Conservation (phyloP, 2,113 vertebrate genomes). For the Pogona vitticeps region DNA sequence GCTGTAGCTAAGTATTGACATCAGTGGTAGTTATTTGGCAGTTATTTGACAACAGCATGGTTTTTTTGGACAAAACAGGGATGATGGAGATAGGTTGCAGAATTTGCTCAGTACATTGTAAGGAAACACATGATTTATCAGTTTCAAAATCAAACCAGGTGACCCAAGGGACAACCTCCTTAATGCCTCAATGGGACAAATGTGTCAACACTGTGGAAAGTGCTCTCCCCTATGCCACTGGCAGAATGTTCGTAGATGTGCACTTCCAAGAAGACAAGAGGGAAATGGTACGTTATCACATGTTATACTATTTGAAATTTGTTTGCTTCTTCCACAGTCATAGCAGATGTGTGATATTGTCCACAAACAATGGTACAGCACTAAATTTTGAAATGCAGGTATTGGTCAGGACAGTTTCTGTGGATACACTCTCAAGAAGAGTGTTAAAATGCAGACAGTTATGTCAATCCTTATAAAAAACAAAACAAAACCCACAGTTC, state of each 20-base stretch:
- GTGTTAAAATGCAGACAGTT: neutral
- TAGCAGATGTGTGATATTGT: neutral
- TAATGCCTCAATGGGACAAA: constrained; percentile 94
- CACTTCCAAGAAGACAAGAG: constrained; percentile 98
- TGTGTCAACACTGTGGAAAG: constrained; percentile 94
- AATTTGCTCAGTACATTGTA: neutral
- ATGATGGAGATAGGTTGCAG: neutral
- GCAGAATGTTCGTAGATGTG: constrained; percentile 91
- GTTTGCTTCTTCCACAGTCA: neutral
- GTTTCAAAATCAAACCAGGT: constrained; percentile 77
- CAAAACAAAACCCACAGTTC: neutral
- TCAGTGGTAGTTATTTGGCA: neutral
- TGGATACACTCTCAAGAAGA: neutral
- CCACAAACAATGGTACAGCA: neutral
- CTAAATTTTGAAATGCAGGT: neutral
- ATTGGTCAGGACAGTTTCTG: neutral
- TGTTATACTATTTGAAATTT: neutral
- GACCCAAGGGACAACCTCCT: constrained; percentile 89
- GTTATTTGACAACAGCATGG: too few relatives aligned
- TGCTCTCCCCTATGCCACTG: constrained; percentile 86
- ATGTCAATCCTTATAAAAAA: too few relatives aligned
- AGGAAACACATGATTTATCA: neutral
- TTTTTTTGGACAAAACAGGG: neutral
- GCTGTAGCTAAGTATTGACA: neutral
- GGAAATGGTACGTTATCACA: constrained; percentile 83